Evolutionary conservation across 1,140 invertebrate species (phyloP).

Genomic region (Halesus radiatus): DNA sequence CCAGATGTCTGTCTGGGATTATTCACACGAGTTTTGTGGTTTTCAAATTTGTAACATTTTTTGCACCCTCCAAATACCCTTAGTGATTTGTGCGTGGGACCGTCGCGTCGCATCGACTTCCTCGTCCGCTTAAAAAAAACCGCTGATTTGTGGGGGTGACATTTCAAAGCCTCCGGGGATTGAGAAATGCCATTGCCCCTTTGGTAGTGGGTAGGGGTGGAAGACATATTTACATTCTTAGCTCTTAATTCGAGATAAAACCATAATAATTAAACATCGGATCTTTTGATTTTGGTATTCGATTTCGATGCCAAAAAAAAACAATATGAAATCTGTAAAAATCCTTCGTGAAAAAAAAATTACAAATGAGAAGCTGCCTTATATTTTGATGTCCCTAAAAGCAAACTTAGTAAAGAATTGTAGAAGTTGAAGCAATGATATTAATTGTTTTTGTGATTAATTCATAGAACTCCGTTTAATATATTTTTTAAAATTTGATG

Average conservation of each 20-base stretch:
- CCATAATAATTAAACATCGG: too few species aligned
- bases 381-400: too few species aligned
- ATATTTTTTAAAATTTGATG: too few species aligned
- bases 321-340: too few species aligned
- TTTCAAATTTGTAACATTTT: constrained; percentile 55
- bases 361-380: too few species aligned
- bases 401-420: too few species aligned
- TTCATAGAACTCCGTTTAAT: too few species aligned
- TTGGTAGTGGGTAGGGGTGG: not conserved
- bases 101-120: constrained; percentile 48
- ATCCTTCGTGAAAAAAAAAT: too few species aligned
- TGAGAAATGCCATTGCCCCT: constrained; percentile 45
- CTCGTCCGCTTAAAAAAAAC: constrained; percentile 46
- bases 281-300: too few species aligned
- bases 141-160: constrained; percentile 47
- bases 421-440: too few species aligned
- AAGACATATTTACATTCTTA: constrained; percentile 34
- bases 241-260: not conserved
- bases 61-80: constrained; percentile 33
- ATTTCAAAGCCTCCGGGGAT: constrained; percentile 1
- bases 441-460: too few species aligned
- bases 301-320: too few species aligned
- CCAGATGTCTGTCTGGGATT: constrained; percentile 33
- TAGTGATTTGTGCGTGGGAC: constrained; percentile 46
- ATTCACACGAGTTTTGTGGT: constrained; percentile 57